A percentile compares a stretch with the other conserved stretches of the same genome.
Evolutionary conservation across 2,888 invertebrate species (phyloP).

Genomic region (Drosophila putrida): DNA sequence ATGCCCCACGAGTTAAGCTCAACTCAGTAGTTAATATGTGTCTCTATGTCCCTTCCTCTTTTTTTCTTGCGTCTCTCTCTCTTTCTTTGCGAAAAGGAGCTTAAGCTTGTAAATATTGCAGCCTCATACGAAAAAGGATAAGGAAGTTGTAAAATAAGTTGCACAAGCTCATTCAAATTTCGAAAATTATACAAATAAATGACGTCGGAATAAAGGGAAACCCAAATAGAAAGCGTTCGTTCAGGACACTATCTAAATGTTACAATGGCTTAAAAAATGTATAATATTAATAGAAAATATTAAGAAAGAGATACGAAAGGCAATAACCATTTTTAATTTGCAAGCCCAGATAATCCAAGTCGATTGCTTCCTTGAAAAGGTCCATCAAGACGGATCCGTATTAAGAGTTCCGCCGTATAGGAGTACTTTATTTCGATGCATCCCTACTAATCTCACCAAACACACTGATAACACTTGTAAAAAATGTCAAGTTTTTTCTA

Average conservation of each 20-base stretch:
- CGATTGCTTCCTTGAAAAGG: no score
- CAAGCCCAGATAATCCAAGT: no score
- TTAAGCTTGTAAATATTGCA: constrained; percentile 57
- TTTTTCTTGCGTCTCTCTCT: not conserved
- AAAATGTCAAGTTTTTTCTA: no score
- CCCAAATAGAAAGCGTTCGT: constrained; percentile 10
- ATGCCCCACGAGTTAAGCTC: constrained; percentile 66
- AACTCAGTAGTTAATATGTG: constrained; percentile 36
- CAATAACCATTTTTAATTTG: no score
- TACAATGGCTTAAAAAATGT: not conserved
- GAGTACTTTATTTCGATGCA: no score
- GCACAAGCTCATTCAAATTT: constrained; percentile 61
- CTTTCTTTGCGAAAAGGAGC: constrained; percentile 38
- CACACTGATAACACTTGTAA: no score
- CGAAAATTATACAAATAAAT: constrained; percentile 39
- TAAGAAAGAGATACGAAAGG: no score
- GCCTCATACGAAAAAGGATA: constrained; percentile 67
- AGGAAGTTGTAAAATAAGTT: constrained; percentile 77
- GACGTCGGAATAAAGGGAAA: constrained; percentile 2
- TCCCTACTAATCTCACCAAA: no score
- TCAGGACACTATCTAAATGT: constrained; percentile 12
- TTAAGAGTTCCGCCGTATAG: no score
- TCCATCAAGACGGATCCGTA: no score
- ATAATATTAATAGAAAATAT: no score
- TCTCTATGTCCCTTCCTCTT: not conserved